Conservation (phyloP, 2,888 invertebrate species). For the Sesia apiformis region DNA sequence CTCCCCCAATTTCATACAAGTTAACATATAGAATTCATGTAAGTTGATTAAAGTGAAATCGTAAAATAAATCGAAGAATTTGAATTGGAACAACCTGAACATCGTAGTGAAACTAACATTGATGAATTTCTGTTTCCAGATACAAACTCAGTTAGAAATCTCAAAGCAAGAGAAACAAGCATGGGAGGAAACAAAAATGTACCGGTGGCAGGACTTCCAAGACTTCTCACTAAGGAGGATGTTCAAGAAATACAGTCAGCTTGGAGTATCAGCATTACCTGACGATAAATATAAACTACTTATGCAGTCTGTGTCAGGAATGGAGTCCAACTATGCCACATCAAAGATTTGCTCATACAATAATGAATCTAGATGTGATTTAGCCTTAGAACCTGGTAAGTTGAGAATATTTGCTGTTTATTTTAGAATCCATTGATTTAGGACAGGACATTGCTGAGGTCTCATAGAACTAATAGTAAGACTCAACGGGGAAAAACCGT, state of each 20-base stretch:
- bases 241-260: conserved; percentile 81
- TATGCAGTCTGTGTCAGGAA: conserved; percentile 78
- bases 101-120: not conserved
- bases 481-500: too few species aligned
- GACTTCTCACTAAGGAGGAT: conserved; percentile 81
- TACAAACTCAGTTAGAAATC: conserved; percentile 50
- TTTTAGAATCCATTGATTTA: too few species aligned
- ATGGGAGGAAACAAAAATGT: conserved; percentile 79
- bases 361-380: conserved; percentile 77
- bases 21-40: too few species aligned
- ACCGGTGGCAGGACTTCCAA: conserved; percentile 82
- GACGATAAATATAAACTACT: conserved; percentile 78
- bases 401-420: not conserved
- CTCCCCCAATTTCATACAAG: too few species aligned
- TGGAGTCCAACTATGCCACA: conserved; percentile 85
- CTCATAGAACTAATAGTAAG: too few species aligned
- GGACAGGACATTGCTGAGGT: too few species aligned
- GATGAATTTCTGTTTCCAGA: conserved; percentile 23
- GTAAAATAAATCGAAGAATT: not conserved
- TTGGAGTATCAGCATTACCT: conserved; percentile 83
- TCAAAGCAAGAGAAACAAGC: conserved; percentile 75
- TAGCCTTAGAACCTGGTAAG: conserved; percentile 82
- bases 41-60: not conserved
- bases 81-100: too few species aligned
- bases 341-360: conserved; percentile 85